phyloP scores from a whole-genome alignment of 2,797 vertebrate species.

The Buphagus erythrorhynchus region DNA sequence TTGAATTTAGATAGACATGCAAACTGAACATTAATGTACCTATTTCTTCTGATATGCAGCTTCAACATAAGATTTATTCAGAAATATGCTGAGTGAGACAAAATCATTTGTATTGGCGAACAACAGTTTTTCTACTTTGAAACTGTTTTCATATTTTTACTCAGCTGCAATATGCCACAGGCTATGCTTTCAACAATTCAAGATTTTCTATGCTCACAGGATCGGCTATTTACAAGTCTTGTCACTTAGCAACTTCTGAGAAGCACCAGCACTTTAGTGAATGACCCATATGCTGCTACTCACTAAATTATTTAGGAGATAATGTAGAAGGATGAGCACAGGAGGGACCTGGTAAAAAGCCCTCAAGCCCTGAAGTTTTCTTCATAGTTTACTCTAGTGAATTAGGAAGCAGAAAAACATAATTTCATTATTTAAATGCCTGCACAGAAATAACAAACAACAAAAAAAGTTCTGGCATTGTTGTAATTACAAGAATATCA shows the following conservation, averaged over 20 bases:
- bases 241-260: not conserved
- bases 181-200: not conserved
- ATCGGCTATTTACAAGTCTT: not conserved
- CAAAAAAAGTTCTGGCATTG: not conserved
- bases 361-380: not conserved
- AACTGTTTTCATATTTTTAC: not conserved
- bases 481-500: not conserved
- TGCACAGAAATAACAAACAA: not conserved
- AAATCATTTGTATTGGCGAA: not conserved
- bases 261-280: not conserved
- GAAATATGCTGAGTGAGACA: not conserved
- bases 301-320: not conserved
- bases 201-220: not conserved
- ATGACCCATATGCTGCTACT: not conserved
- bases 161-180: not conserved
- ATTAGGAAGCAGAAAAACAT: not conserved
- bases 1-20: not conserved
- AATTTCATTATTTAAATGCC: not conserved
- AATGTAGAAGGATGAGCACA: not conserved
- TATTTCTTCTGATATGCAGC: not conserved
- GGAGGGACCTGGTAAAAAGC: not conserved
- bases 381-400: not conserved
- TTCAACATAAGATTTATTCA: not conserved
- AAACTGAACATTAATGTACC: not conserved
- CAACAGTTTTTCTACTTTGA: not conserved